phyloP scores from a whole-genome alignment of 1,140 invertebrate species.

The Ips nitidus region DNA sequence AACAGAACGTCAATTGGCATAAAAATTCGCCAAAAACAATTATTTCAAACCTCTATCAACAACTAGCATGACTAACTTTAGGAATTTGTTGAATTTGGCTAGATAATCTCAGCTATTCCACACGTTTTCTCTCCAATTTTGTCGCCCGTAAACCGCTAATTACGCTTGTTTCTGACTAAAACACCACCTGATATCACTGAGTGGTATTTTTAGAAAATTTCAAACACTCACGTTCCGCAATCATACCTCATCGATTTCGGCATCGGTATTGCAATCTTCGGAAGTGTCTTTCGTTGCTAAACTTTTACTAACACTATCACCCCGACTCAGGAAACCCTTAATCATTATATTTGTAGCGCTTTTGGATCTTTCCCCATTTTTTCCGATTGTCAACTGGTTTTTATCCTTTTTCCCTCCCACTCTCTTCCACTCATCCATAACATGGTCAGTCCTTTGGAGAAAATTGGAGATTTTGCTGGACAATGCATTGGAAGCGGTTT shows the following conservation, averaged over 20 bases:
- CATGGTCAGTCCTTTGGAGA: slow-evolving; percentile 77
- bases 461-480: slow-evolving; percentile 77
- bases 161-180: neutral
- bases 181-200: slow-evolving; percentile 10
- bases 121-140: too few relatives aligned
- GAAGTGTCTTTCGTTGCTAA: slow-evolving; percentile 54
- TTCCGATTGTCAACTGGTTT: slow-evolving; percentile 48
- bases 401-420: slow-evolving; percentile 62
- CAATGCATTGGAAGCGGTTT: slow-evolving; percentile 73
- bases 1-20: too few relatives aligned
- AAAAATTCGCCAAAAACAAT: too few relatives aligned
- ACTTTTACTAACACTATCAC: slow-evolving; percentile 55
- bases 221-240: neutral
- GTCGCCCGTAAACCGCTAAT: too few relatives aligned
- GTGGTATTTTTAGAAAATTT: slow-evolving; percentile 9
- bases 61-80: too few relatives aligned
- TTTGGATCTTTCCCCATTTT: slow-evolving; percentile 60
- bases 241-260: slow-evolving; percentile 62
- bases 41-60: too few relatives aligned
- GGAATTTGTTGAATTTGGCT: too few relatives aligned
- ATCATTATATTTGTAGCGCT: slow-evolving; percentile 79
- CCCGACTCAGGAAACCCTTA: slow-evolving; percentile 70
- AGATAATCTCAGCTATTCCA: too few relatives aligned
- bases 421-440: slow-evolving; percentile 80
- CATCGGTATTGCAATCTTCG: slow-evolving; percentile 61